phyloP scores from a whole-genome alignment of 2,797 vertebrate genomes.

The Helarctos malayanus region DNA sequence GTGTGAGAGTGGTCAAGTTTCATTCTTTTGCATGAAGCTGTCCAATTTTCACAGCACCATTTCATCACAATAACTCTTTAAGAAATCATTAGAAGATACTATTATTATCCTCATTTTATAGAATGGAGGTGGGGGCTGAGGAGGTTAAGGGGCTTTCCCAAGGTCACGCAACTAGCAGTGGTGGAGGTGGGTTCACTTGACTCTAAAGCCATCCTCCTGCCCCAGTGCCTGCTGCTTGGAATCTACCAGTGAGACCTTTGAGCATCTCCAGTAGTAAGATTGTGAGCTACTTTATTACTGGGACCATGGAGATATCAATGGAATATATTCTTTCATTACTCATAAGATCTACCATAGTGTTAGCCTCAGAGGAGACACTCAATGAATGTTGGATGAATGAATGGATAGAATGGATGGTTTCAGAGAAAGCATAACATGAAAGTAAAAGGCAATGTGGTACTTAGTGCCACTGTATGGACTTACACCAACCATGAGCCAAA shows the following conservation, averaged over 20 bases:
- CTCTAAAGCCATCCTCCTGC: background rate
- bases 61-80: background rate
- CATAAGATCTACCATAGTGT: background rate
- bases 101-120: background rate
- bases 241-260: background rate
- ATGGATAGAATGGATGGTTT: constrained; percentile 31
- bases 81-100: background rate
- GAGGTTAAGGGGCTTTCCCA: background rate
- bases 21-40: too few relatives aligned
- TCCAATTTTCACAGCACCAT: too few relatives aligned
- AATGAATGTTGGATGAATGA: background rate
- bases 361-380: background rate
- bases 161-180: background rate
- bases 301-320: background rate
- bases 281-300: background rate
- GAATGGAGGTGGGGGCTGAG: background rate
- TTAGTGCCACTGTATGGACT: background rate
- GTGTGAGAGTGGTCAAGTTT: too few relatives aligned
- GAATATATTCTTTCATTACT: background rate
- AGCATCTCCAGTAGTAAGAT: background rate
- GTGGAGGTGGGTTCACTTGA: background rate
- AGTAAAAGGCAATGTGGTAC: background rate
- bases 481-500: constrained; percentile 22
- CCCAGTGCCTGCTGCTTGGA: background rate
- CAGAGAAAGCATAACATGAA: background rate